Conservation (phyloP, 2,797 vertebrate genomes). For the Melanotaenia boesemani region DNA sequence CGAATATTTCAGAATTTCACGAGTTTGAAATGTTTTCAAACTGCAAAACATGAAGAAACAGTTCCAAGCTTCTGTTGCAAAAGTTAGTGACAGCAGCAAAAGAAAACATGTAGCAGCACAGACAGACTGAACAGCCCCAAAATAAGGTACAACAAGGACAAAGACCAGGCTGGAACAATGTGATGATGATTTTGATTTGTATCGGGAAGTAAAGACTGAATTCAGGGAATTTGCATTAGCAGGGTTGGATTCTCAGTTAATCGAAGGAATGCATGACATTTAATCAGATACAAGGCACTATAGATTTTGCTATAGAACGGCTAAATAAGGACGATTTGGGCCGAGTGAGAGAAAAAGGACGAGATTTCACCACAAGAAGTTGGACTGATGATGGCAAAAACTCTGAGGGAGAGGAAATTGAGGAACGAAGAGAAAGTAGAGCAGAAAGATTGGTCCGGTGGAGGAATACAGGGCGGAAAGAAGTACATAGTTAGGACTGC, state of each 20-base stretch:
- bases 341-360: neutral
- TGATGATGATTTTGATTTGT: neutral
- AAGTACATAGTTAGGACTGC: conserved; percentile 87
- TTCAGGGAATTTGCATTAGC: conserved; percentile 46
- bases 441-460: conserved; percentile 26
- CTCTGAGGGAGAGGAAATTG: conserved; percentile 9
- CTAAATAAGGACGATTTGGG: conserved; percentile 48
- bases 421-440: conserved; percentile 51
- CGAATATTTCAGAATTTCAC: neutral
- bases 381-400: conserved; percentile 28
- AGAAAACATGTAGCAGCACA: conserved; percentile 32
- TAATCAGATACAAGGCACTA: conserved; percentile 84
- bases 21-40: no score
- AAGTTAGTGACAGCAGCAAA: conserved; percentile 18
- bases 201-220: neutral
- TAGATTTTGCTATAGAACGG: conserved; percentile 83
- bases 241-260: conserved; percentile 47
- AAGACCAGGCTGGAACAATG: conserved; percentile 5
- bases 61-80: neutral
- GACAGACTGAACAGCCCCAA: neutral
- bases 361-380: conserved; percentile 30
- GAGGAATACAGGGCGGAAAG: conserved; percentile 16
- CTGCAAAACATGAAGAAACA: neutral
- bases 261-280: conserved; percentile 75
- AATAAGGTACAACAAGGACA: conserved; percentile 3